phyloP scores from a whole-genome alignment of 2,113 vertebrate genomes.

The Lycaon pictus region DNA sequence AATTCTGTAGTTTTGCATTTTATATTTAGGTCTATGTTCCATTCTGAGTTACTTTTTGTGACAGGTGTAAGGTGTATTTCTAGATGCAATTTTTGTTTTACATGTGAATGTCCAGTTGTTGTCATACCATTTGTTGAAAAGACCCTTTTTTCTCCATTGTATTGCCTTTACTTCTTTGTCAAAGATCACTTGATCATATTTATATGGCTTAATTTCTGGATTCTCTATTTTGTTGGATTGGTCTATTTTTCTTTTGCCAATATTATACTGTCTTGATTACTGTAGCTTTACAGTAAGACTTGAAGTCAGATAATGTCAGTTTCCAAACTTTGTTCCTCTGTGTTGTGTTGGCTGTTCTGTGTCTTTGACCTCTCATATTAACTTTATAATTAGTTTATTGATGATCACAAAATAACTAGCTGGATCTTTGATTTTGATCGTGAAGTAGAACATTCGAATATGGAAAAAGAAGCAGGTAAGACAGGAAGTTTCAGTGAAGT shows the following conservation, averaged over 20 bases:
- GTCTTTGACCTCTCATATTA: background rate
- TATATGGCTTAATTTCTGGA: background rate
- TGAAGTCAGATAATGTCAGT: background rate
- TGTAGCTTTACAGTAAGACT: background rate
- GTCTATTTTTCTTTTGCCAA: background rate
- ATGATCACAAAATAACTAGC: background rate
- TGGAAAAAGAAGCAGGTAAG: background rate
- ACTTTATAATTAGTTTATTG: background rate
- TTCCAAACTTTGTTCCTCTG: background rate
- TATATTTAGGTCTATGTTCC: background rate
- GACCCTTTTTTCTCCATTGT: background rate
- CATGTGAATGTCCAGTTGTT: background rate
- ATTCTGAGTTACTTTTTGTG: background rate
- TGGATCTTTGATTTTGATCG: background rate
- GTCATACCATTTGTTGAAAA: background rate
- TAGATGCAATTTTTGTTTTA: background rate
- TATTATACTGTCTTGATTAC: background rate
- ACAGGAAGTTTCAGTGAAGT: background rate
- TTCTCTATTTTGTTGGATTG: background rate
- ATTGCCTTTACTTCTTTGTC: background rate
- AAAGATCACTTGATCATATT: background rate
- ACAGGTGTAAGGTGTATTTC: background rate
- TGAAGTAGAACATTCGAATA: background rate
- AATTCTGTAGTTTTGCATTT: background rate
- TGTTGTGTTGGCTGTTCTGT: background rate